Evolutionary conservation across 2,797 vertebrate species (phyloP).

Genomic region (Eulemur coronatus): DNA sequence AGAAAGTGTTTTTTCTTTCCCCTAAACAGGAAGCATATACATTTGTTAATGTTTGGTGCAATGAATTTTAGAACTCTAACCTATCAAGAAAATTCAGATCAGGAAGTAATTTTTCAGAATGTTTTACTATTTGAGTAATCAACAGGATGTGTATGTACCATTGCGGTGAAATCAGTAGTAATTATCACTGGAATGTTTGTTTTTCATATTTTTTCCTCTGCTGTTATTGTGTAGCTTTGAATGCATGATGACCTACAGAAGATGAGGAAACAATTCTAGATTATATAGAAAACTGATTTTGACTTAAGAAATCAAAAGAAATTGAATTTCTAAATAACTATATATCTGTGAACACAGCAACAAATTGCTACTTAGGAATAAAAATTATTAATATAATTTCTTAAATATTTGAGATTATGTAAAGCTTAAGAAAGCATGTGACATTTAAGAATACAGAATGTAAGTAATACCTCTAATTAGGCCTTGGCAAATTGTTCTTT

Average conservation of each 20-base stretch:
- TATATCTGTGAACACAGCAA: not conserved
- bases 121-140: conserved; percentile 85
- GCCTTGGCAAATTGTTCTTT: not conserved
- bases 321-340: conserved; percentile 32
- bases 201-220: conserved; percentile 84
- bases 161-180: conserved; percentile 84
- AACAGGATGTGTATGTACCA: conserved; percentile 87
- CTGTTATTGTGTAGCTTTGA: conserved; percentile 81
- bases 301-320: not conserved
- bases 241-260: conserved; percentile 77
- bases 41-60: conserved; percentile 82
- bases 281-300: conserved; percentile 15
- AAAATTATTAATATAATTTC: conserved; percentile 25
- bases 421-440: not conserved
- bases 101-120: conserved; percentile 84
- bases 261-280: conserved; percentile 29
- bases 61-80: conserved; percentile 84
- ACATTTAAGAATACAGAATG: conserved; percentile 8
- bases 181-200: conserved; percentile 83
- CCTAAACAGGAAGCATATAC: conserved; percentile 77
- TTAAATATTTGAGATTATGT: conserved; percentile 43
- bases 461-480: not conserved
- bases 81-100: conserved; percentile 82
- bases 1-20: not conserved
- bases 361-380: conserved; percentile 33